Conservation (phyloP, 2,797 vertebrate species). For the Catostomus latipinnis region DNA sequence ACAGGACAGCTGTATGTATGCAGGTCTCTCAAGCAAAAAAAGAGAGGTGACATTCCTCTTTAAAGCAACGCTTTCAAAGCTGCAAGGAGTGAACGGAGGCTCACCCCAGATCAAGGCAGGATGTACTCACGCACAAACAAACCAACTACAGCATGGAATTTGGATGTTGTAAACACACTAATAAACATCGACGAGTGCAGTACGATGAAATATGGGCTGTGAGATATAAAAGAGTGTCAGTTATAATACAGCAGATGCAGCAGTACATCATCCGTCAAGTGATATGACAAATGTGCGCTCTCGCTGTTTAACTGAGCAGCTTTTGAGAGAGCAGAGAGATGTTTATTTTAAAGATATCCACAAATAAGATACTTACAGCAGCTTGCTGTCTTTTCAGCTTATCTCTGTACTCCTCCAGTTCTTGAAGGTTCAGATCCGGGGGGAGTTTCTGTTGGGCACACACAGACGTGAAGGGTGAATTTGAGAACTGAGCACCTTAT, state of each 20-base stretch:
- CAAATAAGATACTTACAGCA: conserved; percentile 83
- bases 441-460: conserved; percentile 87
- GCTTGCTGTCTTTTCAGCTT: conserved; percentile 94
- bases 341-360: neutral
- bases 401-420: conserved; percentile 93
- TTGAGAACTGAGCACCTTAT: neutral
- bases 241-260: neutral
- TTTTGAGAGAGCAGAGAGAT: neutral
- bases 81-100: conserved; percentile 22
- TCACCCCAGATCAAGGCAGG: conserved; percentile 31
- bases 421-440: conserved; percentile 90
- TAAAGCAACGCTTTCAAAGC: neutral
- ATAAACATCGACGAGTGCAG: neutral
- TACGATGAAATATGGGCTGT: neutral
- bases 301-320: neutral
- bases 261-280: neutral
- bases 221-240: neutral
- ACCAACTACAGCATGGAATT: neutral
- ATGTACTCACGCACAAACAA: neutral
- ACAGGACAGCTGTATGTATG: conserved; percentile 30
- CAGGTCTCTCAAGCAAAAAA: conserved; percentile 16
- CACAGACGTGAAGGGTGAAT: conserved; percentile 34
- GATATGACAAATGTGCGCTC: neutral
- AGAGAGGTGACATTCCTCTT: conserved; percentile 27
- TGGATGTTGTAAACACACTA: neutral